phyloP scores from a whole-genome alignment of 2,113 vertebrate species.

The Carettochelys insculpta region DNA sequence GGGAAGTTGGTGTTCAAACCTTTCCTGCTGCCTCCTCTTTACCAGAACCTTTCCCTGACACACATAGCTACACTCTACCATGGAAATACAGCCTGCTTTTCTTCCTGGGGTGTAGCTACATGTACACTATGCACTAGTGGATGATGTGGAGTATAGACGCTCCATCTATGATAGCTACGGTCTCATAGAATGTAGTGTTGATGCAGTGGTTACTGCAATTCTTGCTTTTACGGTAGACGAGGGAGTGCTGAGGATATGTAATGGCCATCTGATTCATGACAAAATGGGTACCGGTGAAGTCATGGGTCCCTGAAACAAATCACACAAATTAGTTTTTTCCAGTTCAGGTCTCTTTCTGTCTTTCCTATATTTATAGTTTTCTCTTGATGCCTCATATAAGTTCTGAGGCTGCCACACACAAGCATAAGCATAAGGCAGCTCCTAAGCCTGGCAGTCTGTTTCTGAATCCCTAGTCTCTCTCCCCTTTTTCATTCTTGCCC shows the following conservation, averaged over 20 bases:
- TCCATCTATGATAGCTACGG: constrained; percentile 17
- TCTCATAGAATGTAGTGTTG: constrained; percentile 34
- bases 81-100: not conserved
- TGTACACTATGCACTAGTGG: not conserved
- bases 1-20: too few relatives aligned
- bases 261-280: constrained; percentile 45
- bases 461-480: not conserved
- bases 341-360: not conserved
- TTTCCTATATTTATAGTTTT: constrained; percentile 1
- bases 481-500: not conserved
- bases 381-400: not conserved
- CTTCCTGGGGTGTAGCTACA: not conserved
- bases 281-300: constrained; percentile 24
- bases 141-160: not conserved
- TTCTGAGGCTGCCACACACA: constrained; percentile 37
- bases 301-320: not conserved
- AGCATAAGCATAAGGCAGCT: not conserved
- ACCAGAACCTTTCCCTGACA: not conserved
- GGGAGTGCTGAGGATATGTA: not conserved
- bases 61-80: not conserved
- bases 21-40: not conserved
- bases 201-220: constrained; percentile 7
- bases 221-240: not conserved
- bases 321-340: constrained; percentile 29
- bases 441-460: not conserved